Percentiles rank a stretch among this genome's conserved stretches.
Evolutionary conservation across 1,140 invertebrate species (phyloP).

Genomic region (Drosophila nigromelanica): DNA sequence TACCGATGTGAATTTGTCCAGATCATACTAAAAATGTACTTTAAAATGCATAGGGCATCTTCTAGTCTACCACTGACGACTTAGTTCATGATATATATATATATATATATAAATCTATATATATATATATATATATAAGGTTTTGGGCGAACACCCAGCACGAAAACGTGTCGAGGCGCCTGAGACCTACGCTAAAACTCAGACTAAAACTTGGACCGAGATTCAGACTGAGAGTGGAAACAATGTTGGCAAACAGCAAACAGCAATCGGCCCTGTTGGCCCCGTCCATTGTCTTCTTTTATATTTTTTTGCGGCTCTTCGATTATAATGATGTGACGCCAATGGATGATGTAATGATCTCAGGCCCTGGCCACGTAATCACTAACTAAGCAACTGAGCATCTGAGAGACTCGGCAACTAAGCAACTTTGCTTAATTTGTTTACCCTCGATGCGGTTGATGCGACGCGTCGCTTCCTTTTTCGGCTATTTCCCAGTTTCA

Average conservation of each 20-base stretch:
- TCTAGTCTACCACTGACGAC: not conserved
- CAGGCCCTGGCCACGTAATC: constrained; percentile 61
- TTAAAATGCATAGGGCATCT: not conserved
- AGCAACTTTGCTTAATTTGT: constrained; percentile 50
- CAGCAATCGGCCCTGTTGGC: constrained; percentile 20
- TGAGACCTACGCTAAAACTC: constrained; percentile 12
- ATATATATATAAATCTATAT: not conserved
- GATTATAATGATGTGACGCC: constrained; percentile 71
- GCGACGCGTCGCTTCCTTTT: constrained; percentile 20
- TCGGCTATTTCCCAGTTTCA: constrained; percentile 1
- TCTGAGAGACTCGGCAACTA: constrained; percentile 11
- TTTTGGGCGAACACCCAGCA: constrained; percentile 29
- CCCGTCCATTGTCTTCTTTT: constrained; percentile 29
- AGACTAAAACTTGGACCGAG: not conserved
- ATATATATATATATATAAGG: constrained; percentile 10
- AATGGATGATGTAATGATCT: constrained; percentile 66
- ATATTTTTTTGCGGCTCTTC: constrained; percentile 68
- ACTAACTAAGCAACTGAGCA: constrained; percentile 26
- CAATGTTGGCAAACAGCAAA: constrained; percentile 8
- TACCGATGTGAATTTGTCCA: no score
- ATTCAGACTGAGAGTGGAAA: constrained; percentile 7
- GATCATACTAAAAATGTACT: not conserved
- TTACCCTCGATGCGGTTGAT: constrained; percentile 42
- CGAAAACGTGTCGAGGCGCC: constrained; percentile 44
- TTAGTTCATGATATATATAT: not conserved